Conservation (phyloP, 1,140 invertebrate species). For the Onthophagus taurus region DNA sequence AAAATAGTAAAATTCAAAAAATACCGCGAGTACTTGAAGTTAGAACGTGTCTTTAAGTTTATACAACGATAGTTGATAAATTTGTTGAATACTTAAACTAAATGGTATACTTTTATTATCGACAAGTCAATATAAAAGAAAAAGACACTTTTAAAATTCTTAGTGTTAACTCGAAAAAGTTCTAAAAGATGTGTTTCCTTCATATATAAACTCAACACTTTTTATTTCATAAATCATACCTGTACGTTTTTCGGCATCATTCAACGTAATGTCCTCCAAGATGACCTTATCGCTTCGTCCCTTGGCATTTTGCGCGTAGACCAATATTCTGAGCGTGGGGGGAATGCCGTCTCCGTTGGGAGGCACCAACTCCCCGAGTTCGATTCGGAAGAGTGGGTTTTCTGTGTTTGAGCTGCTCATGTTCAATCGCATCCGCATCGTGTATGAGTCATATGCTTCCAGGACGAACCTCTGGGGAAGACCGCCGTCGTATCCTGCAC, state of each 20-base stretch:
- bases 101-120: too few relatives aligned
- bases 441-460: slow-evolving; percentile 66
- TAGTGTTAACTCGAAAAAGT: too few relatives aligned
- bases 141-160: too few relatives aligned
- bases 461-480: slow-evolving; percentile 71
- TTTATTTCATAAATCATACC: too few relatives aligned
- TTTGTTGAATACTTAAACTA: too few relatives aligned
- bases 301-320: slow-evolving; percentile 80
- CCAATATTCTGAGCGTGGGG: slow-evolving; percentile 59
- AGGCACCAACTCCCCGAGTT: slow-evolving; percentile 40
- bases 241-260: slow-evolving; percentile 76
- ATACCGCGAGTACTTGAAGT: too few relatives aligned
- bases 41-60: too few relatives aligned
- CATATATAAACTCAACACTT: too few relatives aligned
- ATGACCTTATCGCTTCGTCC: slow-evolving; percentile 71
- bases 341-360: slow-evolving; percentile 24
- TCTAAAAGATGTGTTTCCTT: too few relatives aligned
- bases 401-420: slow-evolving; percentile 43
- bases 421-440: slow-evolving; percentile 60
- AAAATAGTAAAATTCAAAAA: too few relatives aligned
- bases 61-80: too few relatives aligned
- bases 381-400: slow-evolving; percentile 54
- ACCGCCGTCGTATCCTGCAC: slow-evolving; percentile 74
- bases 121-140: too few relatives aligned
- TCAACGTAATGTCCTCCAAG: slow-evolving; percentile 75